phyloP scores from a whole-genome alignment of 2,888 invertebrate species.

The Prionchulus punctatus region DNA sequence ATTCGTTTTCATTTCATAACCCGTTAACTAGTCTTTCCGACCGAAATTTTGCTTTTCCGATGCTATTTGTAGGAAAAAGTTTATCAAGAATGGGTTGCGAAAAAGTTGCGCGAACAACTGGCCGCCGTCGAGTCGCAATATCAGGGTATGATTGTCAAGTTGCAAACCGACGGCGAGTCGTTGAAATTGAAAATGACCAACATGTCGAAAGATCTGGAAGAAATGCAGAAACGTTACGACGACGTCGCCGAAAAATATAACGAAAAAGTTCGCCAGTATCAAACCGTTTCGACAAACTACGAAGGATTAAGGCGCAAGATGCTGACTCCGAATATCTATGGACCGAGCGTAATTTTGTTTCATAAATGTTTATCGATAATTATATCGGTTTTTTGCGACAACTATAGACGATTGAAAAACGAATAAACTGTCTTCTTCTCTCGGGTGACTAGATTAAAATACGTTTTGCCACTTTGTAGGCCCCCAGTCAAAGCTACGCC shows the following conservation, averaged over 20 bases:
- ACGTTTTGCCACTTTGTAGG: no score
- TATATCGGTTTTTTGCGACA: no score
- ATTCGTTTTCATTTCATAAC: background rate
- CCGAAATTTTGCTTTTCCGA: slow-evolving; percentile 5
- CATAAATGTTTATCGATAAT: no score
- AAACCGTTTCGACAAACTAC: background rate
- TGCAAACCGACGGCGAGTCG: background rate
- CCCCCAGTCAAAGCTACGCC: no score
- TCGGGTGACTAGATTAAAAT: no score
- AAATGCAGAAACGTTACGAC: background rate
- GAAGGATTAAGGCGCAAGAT: background rate
- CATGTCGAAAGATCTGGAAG: background rate
- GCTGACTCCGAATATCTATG: background rate
- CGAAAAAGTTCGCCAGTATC: background rate
- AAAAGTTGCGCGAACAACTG: background rate
- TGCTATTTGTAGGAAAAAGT: background rate
- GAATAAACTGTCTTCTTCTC: no score
- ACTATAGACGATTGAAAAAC: no score
- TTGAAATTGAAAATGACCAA: background rate
- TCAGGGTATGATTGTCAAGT: background rate
- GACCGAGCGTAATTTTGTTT: background rate
- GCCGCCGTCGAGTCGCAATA: background rate
- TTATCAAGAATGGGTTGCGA: background rate
- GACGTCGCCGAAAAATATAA: background rate
- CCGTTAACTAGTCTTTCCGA: background rate